phyloP scores from a whole-genome alignment of 2,113 vertebrate genomes.

The Nerophis ophidion region DNA sequence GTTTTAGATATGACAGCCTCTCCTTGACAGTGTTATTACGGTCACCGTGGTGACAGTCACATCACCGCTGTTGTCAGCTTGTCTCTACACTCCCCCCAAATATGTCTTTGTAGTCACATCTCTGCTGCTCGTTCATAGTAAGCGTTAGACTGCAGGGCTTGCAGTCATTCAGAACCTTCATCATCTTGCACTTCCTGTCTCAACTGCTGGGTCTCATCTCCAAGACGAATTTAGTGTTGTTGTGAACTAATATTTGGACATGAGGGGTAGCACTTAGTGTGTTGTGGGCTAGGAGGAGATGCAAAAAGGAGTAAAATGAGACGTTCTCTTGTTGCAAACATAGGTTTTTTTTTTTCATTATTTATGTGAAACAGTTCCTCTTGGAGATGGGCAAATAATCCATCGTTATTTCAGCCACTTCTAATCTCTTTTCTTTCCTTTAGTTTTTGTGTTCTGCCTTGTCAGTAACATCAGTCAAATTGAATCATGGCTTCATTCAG shows the following conservation, averaged over 20 bases:
- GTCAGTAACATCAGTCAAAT: too few species aligned
- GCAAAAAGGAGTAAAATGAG: not conserved
- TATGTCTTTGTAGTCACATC: constrained; percentile 21
- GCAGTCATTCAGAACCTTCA: not conserved
- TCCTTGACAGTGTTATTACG: not conserved
- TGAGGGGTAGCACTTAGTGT: constrained; percentile 6
- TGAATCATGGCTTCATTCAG: too few species aligned
- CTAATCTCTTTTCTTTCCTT: too few species aligned
- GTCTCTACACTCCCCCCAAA: not conserved
- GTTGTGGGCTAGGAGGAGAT: constrained; percentile 2
- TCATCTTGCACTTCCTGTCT: not conserved
- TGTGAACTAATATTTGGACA: not conserved
- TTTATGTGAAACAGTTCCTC: constrained; percentile 7
- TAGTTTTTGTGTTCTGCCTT: too few species aligned
- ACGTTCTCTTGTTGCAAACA: not conserved
- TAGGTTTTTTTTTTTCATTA: not conserved
- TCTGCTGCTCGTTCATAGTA: constrained; percentile 15
- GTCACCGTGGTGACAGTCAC: not conserved
- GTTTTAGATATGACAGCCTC: not conserved
- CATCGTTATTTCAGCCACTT: not conserved
- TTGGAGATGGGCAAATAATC: not conserved
- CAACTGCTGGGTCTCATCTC: constrained; percentile 7
- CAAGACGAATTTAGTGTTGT: constrained; percentile 2
- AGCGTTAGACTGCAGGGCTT: too few species aligned
- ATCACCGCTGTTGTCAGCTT: not conserved